Conservation (phyloP, 2,113 vertebrate species). For the Capricornis sumatraensis region DNA sequence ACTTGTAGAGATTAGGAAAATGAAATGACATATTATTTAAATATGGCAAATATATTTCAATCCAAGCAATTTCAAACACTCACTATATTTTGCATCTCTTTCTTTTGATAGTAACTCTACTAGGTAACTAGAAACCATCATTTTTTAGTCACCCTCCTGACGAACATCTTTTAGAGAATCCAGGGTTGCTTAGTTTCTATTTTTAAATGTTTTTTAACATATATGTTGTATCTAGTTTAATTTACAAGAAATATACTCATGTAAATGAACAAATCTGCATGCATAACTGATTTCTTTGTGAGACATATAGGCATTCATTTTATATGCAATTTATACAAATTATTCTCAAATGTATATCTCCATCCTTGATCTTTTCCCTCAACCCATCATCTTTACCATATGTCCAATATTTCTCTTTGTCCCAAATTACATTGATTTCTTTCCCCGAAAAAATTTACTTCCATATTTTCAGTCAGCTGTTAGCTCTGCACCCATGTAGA, state of each 20-base stretch:
- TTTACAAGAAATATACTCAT: neutral
- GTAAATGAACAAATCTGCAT: neutral
- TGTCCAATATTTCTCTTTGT: neutral
- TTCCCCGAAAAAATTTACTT: neutral
- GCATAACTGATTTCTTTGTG: neutral
- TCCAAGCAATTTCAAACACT: neutral
- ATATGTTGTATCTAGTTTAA: neutral
- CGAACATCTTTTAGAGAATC: neutral
- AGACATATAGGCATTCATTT: neutral
- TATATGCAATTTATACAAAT: neutral
- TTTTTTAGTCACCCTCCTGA: neutral
- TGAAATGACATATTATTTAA: neutral
- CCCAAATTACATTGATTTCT: neutral
- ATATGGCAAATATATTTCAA: neutral
- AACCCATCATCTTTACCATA: neutral
- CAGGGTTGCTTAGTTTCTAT: neutral
- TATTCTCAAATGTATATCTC: neutral
- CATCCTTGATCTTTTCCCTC: neutral
- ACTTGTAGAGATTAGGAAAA: neutral
- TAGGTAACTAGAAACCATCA: neutral
- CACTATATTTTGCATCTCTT: neutral
- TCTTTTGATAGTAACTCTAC: neutral
- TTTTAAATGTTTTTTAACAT: neutral
- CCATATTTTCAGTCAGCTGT: neutral
- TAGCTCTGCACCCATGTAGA: neutral